Evolutionary conservation across 2,797 vertebrate genomes (phyloP).

Genomic region (Poeciliopsis turneri): DNA sequence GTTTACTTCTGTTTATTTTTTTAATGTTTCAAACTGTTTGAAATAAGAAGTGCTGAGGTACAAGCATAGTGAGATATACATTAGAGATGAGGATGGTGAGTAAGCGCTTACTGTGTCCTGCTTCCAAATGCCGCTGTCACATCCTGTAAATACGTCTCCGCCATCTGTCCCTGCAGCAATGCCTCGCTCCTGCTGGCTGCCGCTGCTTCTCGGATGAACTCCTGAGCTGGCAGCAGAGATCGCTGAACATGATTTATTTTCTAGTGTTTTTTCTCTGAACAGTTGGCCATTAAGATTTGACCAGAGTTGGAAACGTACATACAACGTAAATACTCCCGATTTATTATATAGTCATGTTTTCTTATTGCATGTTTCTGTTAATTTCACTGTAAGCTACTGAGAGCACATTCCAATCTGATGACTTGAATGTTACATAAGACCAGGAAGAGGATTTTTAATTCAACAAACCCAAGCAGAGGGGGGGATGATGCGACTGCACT

Average conservation of each 20-base stretch:
- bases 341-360: not conserved
- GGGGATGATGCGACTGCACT: not conserved
- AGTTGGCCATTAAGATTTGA: not conserved
- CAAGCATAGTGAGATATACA: constrained; percentile 21
- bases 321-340: not conserved
- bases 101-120: constrained; percentile 53
- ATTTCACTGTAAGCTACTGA: not conserved
- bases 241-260: constrained; percentile 32
- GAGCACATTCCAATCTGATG: not conserved
- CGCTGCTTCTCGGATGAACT: constrained; percentile 29
- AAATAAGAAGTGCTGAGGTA: constrained; percentile 9
- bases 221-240: constrained; percentile 40
- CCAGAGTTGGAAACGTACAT: not conserved
- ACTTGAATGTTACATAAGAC: not conserved
- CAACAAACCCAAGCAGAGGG: not conserved
- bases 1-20: constrained; percentile 32
- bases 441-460: not conserved
- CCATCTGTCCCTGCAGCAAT: constrained; percentile 69
- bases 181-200: constrained; percentile 31
- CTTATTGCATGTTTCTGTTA: not conserved
- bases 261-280: constrained; percentile 9
- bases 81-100: constrained; percentile 61
- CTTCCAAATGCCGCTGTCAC: constrained; percentile 68
- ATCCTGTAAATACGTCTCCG: constrained; percentile 63
- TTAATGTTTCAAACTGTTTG: constrained; percentile 13